Conservation (phyloP, 2,888 invertebrate species). For the Drosophila kanekoi region DNA sequence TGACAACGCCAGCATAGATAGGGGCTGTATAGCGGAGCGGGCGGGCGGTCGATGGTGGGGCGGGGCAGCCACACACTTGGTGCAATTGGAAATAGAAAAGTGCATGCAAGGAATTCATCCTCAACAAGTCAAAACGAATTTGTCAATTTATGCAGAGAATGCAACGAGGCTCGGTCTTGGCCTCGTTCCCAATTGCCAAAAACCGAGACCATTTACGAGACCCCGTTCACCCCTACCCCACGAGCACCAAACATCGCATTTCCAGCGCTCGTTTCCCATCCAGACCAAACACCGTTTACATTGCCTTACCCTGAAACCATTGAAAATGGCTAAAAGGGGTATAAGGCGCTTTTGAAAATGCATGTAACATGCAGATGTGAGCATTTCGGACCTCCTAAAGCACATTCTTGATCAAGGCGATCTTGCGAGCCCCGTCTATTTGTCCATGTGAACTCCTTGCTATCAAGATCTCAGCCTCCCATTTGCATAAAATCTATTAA, state of each 20-base stretch:
- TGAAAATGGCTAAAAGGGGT: too few species aligned
- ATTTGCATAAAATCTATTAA: too few species aligned
- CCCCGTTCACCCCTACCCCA: not conserved
- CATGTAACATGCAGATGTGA: too few species aligned
- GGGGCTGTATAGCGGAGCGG: too few species aligned
- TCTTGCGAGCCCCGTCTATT: too few species aligned
- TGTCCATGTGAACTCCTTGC: too few species aligned
- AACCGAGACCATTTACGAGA: conserved; percentile 3
- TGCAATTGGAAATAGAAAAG: conserved; percentile 17
- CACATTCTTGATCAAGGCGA: too few species aligned
- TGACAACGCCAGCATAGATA: conserved; percentile 1
- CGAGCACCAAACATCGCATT: not conserved
- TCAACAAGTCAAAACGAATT: conserved; percentile 31
- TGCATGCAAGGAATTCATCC: conserved; percentile 15
- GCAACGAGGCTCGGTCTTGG: conserved; percentile 12
- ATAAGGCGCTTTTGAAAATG: too few species aligned
- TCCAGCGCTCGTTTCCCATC: not conserved
- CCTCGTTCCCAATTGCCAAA: conserved; percentile 19
- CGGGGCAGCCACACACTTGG: conserved; percentile 3
- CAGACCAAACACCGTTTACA: not conserved
- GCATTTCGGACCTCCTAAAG: too few species aligned
- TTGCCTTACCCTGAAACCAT: not conserved
- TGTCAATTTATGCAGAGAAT: conserved; percentile 46
- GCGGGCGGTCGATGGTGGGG: too few species aligned
- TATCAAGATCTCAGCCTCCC: too few species aligned